Base-by-base conservation (phyloP, 2,797 vertebrate species). In the Numenius phaeopus region DNA sequence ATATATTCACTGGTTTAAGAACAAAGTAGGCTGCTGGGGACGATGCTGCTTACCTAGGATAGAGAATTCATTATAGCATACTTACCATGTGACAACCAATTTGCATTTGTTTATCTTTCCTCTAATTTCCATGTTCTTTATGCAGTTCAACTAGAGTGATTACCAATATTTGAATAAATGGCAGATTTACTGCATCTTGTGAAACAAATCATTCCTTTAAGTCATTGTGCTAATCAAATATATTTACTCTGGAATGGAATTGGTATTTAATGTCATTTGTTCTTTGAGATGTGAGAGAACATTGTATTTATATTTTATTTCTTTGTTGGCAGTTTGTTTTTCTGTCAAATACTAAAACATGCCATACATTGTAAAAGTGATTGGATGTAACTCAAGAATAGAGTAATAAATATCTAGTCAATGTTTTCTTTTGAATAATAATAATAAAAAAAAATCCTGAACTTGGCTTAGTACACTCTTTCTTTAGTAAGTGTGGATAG, bases 31-130 rank as follows among this genome's bases (percentile, higher is more conserved):
- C 15, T 76, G 49, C 57, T 46, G 11, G 34, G 29, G 17, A 72
- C 78, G 32, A 19, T 46, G 49, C 27, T 88, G 58, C 27, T 88
- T 91, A 66, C 55, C 69, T 3, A 87, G 20, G 39, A 66, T n/a
- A 82, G 30, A 59, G 20, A 76, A 75, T 95, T 91, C 52, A 86
- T 86, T 92, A 81, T 23, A 85, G 19, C 0, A 1, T 89, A 59
- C 91, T 97, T 96, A 83, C 78, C 61, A 91, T 61, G 55, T 11
- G 37, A 89, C 89, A 94, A 87, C 26, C 37, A 65, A 80, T 94
- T 94, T 95, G 11, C 23, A 69, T 89, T 79, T 95, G 70, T 85
- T 97, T 94, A 81, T 83, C 66, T 92, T 93, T 80, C 44, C 40
- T 93, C 59, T 96, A 70, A 95, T 93, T 95, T 89, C 59, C 39